These are phyloP conservation scores for Ptilodon capucinus DNA, from an alignment of 2,888 invertebrate species.

Conservation along the genomic window DNA sequence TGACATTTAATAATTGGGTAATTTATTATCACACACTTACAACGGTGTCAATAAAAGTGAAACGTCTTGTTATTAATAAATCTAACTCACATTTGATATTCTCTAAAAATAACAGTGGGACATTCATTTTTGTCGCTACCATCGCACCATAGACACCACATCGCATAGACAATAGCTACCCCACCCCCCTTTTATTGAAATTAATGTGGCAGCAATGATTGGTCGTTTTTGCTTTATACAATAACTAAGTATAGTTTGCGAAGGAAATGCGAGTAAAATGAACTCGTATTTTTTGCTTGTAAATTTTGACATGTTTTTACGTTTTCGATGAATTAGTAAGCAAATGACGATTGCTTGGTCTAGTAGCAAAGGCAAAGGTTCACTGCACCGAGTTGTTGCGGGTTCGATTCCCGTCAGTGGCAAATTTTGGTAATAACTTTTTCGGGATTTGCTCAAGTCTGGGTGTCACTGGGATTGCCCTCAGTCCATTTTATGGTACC, in stretches of 20 bases:
- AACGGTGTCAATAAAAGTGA: not conserved
- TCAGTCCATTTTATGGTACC: no score
- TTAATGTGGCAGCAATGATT: slow-evolving; percentile 51
- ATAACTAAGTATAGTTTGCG: slow-evolving; percentile 19
- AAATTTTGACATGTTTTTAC: not conserved
- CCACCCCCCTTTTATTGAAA: slow-evolving; percentile 49
- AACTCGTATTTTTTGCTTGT: not conserved
- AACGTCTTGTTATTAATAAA: not conserved
- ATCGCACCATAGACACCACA: slow-evolving; percentile 11
- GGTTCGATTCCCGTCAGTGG: no score
- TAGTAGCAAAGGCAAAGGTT: no score
- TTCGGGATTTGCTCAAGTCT: no score
- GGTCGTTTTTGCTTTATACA: slow-evolving; percentile 37
- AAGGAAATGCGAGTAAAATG: slow-evolving; percentile 3
- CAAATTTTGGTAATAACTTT: no score
- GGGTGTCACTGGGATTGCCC: no score
- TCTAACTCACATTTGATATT: not conserved
- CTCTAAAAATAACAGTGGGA: not conserved
- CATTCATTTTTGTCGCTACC: not conserved
- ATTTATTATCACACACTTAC: not conserved
- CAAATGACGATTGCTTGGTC: no score
- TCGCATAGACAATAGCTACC: slow-evolving; percentile 32
- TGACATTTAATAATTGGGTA: no score
- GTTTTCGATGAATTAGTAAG: no score
- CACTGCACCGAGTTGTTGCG: no score